Evolutionary conservation across 2,797 vertebrate genomes (phyloP), one percentile per base, ranked within the genome.

Genomic region (Bradypodion pumilum): DNA sequence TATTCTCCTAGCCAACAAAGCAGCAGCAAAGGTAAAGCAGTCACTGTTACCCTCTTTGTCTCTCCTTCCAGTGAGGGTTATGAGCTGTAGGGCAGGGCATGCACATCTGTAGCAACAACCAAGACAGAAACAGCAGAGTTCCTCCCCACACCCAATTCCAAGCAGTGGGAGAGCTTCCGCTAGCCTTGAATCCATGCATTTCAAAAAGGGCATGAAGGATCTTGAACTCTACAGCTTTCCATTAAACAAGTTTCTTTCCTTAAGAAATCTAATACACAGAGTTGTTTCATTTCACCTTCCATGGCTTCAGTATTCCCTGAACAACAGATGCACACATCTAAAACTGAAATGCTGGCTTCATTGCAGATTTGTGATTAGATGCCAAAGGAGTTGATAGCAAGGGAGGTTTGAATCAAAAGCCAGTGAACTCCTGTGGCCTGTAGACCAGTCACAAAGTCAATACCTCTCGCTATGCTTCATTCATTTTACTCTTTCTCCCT

Each of bases 371-470:
- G 29, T 72, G 46, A 23, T 86, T 83, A 40, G 59, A 78, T 88
- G 60, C n/a, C 49, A 91, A 85, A 60, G 46, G 49, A 86, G 2
- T 21, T 21, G 46, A 16, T 16, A 19, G 21, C 66, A 77, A 27
- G n/a, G 44, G 16, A 87, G n/a, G 62, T 0, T 12, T 78, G 32
- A 70, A 87, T 86, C 88, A 81, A 90, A 82, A 89, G 27, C 25
- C 37, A 78, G 2, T 84, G 63, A 68, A 68, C 44, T 35, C 3
- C 25, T 29, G 72, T 83, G 16, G 23, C 70, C 82, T 32, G 1
- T 37, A 46, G 59, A 76, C 23, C 37, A 29, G 60, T 68, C 85
- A 70, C 3, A 74, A 90, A 83, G n/a, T 5, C 7, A 85, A 70
- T 86, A 77, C 83, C 74, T 27, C 1, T 84, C 88, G n/a, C 81